Conservation (phyloP, 2,888 invertebrate genomes). For the Empis livida region DNA sequence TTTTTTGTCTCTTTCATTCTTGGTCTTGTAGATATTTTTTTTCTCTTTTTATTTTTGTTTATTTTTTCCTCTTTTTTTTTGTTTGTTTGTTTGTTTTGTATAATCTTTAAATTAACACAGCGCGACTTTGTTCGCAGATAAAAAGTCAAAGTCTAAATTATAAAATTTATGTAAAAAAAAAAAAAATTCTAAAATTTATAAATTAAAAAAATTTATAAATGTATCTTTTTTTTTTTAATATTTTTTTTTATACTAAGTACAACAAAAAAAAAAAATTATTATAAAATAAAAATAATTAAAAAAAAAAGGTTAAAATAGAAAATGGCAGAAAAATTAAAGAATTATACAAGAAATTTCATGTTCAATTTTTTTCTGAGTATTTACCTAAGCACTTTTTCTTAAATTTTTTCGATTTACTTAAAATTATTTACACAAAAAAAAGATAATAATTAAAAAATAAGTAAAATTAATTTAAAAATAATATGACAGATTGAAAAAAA, state of each 20-base stretch:
- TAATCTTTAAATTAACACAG: slow-evolving; percentile 34
- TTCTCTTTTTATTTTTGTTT: slow-evolving; percentile 2
- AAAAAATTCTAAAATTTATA: slow-evolving; percentile 5
- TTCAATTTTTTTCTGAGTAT: no score
- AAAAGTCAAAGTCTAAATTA: not conserved
- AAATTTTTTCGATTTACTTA: no score
- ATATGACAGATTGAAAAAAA: no score
- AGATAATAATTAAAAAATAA: no score
- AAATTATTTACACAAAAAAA: no score
- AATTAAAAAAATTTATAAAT: not conserved
- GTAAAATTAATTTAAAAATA: no score
- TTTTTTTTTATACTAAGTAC: slow-evolving; percentile 11
- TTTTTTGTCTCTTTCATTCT: not conserved
- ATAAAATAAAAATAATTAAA: slow-evolving; percentile 1
- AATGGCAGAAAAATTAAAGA: not conserved
- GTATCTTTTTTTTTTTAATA: slow-evolving; percentile 4
- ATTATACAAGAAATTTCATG: slow-evolving; percentile 10
- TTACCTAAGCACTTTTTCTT: no score
- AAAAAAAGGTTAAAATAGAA: slow-evolving; percentile 1
- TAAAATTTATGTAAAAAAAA: slow-evolving; percentile 4
- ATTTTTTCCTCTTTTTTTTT: slow-evolving; percentile 13
- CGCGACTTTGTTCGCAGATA: slow-evolving; percentile 24
- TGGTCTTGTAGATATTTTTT: not conserved
- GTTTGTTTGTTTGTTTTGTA: slow-evolving; percentile 15
- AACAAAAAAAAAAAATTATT: slow-evolving; percentile 3